Evolutionary conservation across 2,888 invertebrate genomes (phyloP).

Genomic region (Scotopteryx bipunctaria): DNA sequence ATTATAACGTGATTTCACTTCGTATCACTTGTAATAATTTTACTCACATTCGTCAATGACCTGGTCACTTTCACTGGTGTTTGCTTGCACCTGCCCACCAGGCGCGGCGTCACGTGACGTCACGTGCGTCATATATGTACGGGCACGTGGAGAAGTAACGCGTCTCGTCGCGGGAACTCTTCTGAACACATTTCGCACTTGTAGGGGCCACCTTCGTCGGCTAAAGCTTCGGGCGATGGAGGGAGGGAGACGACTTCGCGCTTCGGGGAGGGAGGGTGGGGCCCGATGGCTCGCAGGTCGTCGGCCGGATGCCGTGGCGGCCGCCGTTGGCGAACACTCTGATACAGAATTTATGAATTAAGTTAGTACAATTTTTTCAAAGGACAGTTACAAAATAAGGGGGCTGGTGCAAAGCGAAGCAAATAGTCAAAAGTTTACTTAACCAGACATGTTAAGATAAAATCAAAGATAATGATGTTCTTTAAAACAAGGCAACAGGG

Average conservation of each 20-base stretch:
- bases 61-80: conserved; percentile 1
- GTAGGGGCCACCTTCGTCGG: conserved; percentile 82
- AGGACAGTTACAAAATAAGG: no score
- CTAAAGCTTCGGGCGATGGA: conserved; percentile 10
- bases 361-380: not conserved
- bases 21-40: not conserved
- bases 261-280: conserved; percentile 37
- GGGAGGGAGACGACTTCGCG: conserved; percentile 31
- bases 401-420: no score
- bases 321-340: conserved; percentile 50
- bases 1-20: not conserved
- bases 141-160: conserved; percentile 89
- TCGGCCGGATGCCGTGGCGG: conserved; percentile 72
- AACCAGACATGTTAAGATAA: no score
- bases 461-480: no score
- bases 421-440: no score
- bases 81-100: conserved; percentile 10
- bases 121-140: conserved; percentile 88
- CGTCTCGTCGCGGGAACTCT: conserved; percentile 88
- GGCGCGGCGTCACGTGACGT: conserved; percentile 7
- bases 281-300: conserved; percentile 66
- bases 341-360: not conserved
- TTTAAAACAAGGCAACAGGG: no score
- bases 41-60: not conserved
- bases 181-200: conserved; percentile 93